These are phyloP conservation scores for Drosophila orena DNA, from an alignment of 1,140 invertebrate species.

Conservation along the genomic window DNA sequence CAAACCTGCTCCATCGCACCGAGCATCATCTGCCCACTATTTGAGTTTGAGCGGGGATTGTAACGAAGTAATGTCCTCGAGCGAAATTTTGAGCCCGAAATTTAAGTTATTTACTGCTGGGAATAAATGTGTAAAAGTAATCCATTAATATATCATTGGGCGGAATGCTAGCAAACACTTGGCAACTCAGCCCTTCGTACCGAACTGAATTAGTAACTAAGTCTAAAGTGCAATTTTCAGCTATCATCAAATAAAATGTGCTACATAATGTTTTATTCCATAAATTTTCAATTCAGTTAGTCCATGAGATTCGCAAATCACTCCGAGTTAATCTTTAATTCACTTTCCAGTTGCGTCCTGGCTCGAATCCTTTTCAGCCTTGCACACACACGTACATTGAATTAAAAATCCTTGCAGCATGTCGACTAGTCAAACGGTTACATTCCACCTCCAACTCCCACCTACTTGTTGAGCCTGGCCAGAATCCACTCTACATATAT, in stretches of 20 bases:
- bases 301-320: constrained; percentile 16
- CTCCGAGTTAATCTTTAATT: constrained; percentile 22
- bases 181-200: neutral
- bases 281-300: neutral
- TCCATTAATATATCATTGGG: constrained; percentile 14
- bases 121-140: constrained; percentile 58
- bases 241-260: constrained; percentile 9
- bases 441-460: constrained; percentile 23
- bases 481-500: constrained; percentile 25
- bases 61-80: constrained; percentile 26
- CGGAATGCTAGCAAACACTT: neutral
- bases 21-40: constrained; percentile 84
- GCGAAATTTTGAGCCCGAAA: constrained; percentile 24
- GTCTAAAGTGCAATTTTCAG: constrained; percentile 5
- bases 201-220: neutral
- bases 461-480: constrained; percentile 56
- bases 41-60: constrained; percentile 58
- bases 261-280: neutral
- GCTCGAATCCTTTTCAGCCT: constrained; percentile 26
- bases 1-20: constrained; percentile 73
- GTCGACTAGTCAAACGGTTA: constrained; percentile 15
- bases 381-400: constrained; percentile 60
- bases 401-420: constrained; percentile 49
- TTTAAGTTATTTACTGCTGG: constrained; percentile 57
- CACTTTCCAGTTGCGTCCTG: constrained; percentile 15